phyloP scores from a whole-genome alignment of 2,797 vertebrate genomes.

The Microtus obscurus region DNA sequence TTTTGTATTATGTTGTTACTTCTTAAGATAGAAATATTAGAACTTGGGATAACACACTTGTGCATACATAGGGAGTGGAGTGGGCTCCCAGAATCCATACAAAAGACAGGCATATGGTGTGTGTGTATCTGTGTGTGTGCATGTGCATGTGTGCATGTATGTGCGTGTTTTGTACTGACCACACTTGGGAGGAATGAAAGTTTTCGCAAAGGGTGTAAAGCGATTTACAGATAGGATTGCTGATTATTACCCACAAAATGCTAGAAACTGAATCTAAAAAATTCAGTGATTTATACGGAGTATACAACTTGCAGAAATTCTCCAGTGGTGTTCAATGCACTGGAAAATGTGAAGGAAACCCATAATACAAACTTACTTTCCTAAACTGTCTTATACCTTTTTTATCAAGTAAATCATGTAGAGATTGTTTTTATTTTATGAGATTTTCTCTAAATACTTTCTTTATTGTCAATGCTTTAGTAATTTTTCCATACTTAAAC shows the following conservation, averaged over 20 bases:
- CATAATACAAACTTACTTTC: neutral
- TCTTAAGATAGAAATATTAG: neutral
- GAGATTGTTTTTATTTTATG: neutral
- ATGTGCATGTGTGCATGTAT: neutral
- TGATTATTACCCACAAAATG: neutral
- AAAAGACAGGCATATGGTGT: too few species aligned
- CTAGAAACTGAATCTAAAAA: constrained; percentile 2
- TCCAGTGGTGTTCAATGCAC: neutral
- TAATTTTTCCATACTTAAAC: neutral
- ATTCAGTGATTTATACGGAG: neutral
- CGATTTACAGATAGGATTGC: neutral
- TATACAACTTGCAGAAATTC: neutral
- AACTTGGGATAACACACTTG: neutral
- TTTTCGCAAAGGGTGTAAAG: neutral
- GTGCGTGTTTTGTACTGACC: neutral
- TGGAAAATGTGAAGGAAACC: neutral
- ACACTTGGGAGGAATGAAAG: neutral
- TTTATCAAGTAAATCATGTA: neutral
- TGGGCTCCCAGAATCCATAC: too few species aligned
- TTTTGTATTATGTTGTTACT: neutral
- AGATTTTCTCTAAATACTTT: neutral
- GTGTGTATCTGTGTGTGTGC: neutral
- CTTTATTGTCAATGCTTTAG: neutral
- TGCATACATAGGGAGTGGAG: neutral
- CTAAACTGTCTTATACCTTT: neutral